A percentile compares a stretch with the other conserved stretches of the same genome.
Evolutionary conservation across 1,140 invertebrate species (phyloP).

Genomic region (Hypsibius dujardini): DNA sequence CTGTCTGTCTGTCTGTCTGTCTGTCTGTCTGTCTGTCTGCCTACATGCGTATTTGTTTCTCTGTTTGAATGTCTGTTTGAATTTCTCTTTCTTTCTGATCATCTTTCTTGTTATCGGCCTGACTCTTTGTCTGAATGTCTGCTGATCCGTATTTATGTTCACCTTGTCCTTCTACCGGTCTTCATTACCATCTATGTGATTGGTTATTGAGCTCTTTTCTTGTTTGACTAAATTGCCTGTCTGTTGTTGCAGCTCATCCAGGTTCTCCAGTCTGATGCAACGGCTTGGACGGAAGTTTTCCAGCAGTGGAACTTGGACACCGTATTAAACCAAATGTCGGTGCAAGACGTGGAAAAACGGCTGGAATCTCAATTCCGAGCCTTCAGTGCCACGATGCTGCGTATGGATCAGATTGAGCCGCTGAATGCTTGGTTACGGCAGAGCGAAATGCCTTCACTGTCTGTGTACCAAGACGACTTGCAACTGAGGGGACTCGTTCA

Average conservation of each 20-base stretch:
- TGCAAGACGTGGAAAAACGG: background rate
- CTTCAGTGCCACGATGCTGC: conserved; percentile 9
- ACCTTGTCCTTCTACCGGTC: no score
- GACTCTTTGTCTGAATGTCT: no score
- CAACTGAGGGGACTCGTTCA: background rate
- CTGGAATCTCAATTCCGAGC: background rate
- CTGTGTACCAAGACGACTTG: background rate
- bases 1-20: no score
- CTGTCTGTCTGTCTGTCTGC: no score
- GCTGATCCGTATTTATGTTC: no score
- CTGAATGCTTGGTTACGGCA: conserved; percentile 12
- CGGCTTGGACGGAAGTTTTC: background rate
- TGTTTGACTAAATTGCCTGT: background rate
- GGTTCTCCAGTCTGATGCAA: background rate
- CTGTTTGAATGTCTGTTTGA: no score
- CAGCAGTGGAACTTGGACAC: background rate
- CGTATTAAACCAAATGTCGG: background rate
- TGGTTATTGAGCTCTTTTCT: background rate
- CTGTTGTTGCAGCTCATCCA: background rate
- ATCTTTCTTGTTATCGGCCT: no score
- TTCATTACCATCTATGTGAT: no score
- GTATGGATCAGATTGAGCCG: background rate
- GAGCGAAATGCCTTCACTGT: conserved; percentile 12
- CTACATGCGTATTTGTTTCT: no score
- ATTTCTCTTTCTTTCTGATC: no score